Base-by-base conservation (phyloP, 2,797 vertebrate species). In the Chromobotia macracanthus region DNA sequence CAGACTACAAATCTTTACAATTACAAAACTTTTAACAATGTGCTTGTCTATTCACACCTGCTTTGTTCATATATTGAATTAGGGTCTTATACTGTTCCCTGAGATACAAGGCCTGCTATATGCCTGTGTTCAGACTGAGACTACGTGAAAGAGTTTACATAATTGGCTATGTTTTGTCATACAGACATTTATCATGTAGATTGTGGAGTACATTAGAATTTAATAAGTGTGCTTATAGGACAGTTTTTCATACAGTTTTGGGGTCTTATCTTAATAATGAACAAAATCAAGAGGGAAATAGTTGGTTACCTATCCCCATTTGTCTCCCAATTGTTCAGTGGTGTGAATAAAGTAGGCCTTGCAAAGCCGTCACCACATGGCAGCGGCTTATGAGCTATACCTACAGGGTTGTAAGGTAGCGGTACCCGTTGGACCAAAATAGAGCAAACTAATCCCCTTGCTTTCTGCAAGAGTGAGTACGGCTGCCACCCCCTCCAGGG, bases 391-490 rank as follows among this genome's bases (percentile, higher is more conserved):
- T 35, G 28, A 71, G 61, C 71, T 76, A 38, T 78, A 81, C 48
- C 72, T 75, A 83, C 74, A 78, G 84, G 85, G 88, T 84, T 73
- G 84, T 86, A 80, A 84, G 90, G 25, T 79, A 87, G 88, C 82
- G 31, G 77, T 84, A 87, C 87, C 86, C 64, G 70, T 82, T 79
- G 83, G 89, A 90, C 90, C 83, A 86, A 91, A 93, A 93, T 92
- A 92, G 89, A 87, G 84, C 84, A 0, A 85, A 84, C 90, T 92
- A 92, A 92, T 91, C 89, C 88, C 77, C 72, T 18, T 58, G 80
- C 86, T 87, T 85, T 84, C 84, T 85, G 85, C 81, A 85, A 90
- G 89, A 90, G 69, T 64, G 83, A 87, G 83, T 82, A 83, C 83
- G 87, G 81, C 86, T 85, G 84, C 88, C 88, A 86, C 64, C 88